Base-by-base conservation (phyloP, 2,888 invertebrate species). In the Drosophila robusta region DNA sequence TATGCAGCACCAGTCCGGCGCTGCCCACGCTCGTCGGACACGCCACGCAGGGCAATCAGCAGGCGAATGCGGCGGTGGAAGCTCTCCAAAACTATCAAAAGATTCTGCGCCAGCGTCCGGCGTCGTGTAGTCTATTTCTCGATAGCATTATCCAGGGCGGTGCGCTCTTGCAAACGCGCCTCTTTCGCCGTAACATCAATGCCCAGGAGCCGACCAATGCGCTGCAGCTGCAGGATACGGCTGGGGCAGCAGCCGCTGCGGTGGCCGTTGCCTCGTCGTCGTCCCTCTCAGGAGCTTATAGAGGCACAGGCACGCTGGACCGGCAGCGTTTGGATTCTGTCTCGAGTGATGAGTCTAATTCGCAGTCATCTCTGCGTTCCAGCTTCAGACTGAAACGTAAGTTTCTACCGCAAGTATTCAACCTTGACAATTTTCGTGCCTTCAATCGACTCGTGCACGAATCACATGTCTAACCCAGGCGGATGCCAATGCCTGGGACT, bases 401-500 rank as follows among this genome's bases (percentile, higher is more conserved):
- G 65, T 92, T 94, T 65, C 91, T 94, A 61, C 93, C 93, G 64
- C 86, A 76, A 11, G 80, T 83, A 39, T 92, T 94, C 73, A 61
- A 57, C 60, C 93, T 94, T 70, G 94, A 94, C 63, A 92, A 89
- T 61, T 87, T 91, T 51, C 93, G 94, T 51, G 68, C 85, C 26
- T 94, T 95, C 66, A 95, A 96, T 88, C 95, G 94, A 79, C 92
- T 95, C 71, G 94, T 98, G 16, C 95, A 95, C 85, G 96, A 97
- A 78, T 96, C 97, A 2, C 95, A 96, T 74, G 98, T 98, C 93
- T 97, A 82, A 93, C 94, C 60, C 94, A 95, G 64, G 96, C 96
- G 80, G 97, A 97, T 87, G 96, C 96, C 4, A 95, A 95, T 64
- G 94, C 95, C 0, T 98, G 98, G 98, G 96, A 98, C 91, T 98